Conservation (phyloP, 2,888 invertebrate species). For the Drosophila acutilabella region DNA sequence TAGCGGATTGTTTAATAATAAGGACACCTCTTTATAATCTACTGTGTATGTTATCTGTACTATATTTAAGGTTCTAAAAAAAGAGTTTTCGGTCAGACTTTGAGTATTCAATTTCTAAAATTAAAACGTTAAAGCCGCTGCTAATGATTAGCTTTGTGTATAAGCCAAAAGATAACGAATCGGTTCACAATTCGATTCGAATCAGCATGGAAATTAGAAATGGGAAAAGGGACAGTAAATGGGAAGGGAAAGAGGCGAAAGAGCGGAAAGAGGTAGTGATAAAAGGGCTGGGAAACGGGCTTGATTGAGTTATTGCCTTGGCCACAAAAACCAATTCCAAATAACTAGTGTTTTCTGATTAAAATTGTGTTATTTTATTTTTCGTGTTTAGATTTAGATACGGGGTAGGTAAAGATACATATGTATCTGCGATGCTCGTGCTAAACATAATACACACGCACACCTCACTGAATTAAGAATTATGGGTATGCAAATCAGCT, state of each 20-base stretch:
- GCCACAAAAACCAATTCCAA: conserved; percentile 30
- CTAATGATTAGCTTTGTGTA: not conserved
- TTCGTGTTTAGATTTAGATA: conserved; percentile 31
- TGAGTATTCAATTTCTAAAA: not conserved
- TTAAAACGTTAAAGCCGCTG: not conserved
- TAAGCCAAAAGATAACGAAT: not conserved
- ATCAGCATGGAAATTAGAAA: not conserved
- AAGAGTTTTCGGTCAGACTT: not conserved
- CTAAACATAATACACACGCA: conserved; percentile 54
- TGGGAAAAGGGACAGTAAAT: too few species aligned
- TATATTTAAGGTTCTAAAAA: not conserved
- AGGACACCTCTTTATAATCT: too few species aligned
- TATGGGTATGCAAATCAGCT: conserved; percentile 78
- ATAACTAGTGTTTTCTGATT: conserved; percentile 66
- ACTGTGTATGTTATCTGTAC: too few species aligned
- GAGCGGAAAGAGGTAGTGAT: not conserved
- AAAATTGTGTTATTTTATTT: conserved; percentile 53
- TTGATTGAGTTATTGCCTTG: conserved; percentile 18
- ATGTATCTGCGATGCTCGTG: conserved; percentile 46
- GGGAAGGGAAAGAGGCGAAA: too few species aligned
- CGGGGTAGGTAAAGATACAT: conserved; percentile 30
- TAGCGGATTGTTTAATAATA: too few species aligned
- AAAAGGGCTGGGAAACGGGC: not conserved
- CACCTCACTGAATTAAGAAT: conserved; percentile 69
- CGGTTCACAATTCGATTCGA: conserved; percentile 1